These are phyloP conservation scores for Bathybates hornii DNA, from an alignment of 2,113 vertebrate species.

Conservation along the genomic window DNA sequence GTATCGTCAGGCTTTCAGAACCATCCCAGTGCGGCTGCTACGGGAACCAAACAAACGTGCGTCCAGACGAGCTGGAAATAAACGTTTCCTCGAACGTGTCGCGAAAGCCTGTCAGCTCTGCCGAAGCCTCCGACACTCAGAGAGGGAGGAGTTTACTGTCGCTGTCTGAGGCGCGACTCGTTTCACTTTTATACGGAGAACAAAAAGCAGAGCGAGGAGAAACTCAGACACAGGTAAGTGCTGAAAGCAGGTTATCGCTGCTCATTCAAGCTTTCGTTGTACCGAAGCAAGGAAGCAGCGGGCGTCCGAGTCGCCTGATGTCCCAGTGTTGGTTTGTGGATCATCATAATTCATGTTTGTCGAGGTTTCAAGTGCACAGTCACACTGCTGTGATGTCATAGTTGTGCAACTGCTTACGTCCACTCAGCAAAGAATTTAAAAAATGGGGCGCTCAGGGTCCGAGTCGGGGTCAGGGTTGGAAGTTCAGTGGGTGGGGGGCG, in stretches of 20 bases:
- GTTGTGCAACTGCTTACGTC: neutral
- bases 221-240: neutral
- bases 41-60: neutral
- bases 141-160: neutral
- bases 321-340: neutral
- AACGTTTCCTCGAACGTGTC: neutral
- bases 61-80: neutral
- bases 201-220: neutral
- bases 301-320: neutral
- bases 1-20: neutral
- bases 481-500: neutral
- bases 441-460: fast-evolving
- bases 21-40: neutral
- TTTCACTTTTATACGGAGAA: neutral
- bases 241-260: neutral
- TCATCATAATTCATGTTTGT: neutral
- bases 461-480: neutral
- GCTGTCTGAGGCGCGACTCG: fast-evolving
- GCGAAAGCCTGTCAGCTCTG: neutral
- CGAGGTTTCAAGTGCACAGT: neutral
- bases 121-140: too few relatives aligned
- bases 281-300: neutral
- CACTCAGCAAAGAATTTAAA: fast-evolving
- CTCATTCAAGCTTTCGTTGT: fast-evolving
- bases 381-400: neutral